Evolutionary conservation across 2,113 vertebrate species (phyloP).

Genomic region (Alosa alosa): DNA sequence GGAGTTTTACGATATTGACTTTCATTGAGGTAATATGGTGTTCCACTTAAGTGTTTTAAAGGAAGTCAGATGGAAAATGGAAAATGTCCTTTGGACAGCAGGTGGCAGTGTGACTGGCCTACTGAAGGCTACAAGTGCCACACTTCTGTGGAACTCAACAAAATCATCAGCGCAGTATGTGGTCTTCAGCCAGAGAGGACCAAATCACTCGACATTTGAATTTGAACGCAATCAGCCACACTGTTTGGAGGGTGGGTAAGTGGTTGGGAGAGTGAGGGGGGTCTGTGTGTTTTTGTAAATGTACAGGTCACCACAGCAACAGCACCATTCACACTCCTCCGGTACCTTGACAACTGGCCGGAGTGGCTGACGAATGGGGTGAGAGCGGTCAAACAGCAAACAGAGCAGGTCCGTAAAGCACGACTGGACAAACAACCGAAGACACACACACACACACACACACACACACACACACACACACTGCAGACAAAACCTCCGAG

Average conservation of each 20-base stretch:
- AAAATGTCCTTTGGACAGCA: neutral
- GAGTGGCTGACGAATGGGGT: slow-evolving; percentile 46
- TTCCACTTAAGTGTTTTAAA: neutral
- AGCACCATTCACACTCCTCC: slow-evolving; percentile 51
- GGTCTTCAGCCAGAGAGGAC: neutral
- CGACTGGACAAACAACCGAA: slow-evolving; percentile 15
- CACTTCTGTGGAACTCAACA: neutral
- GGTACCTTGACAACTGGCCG: slow-evolving; percentile 64
- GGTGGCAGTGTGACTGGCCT: neutral
- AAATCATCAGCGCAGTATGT: neutral
- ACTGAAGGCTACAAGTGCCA: neutral
- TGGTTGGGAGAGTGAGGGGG: neutral
- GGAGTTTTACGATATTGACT: neutral
- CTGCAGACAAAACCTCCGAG: neutral
- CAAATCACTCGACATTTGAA: slow-evolving; percentile 4
- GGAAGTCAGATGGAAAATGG: neutral
- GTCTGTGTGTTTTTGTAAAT: slow-evolving; percentile 33
- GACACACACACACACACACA: slow-evolving; percentile 4
- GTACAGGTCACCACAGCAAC: slow-evolving; percentile 65
- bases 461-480: slow-evolving; percentile 19
- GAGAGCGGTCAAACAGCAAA: slow-evolving; percentile 55
- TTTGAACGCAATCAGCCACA: neutral
- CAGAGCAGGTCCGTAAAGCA: slow-evolving; percentile 1
- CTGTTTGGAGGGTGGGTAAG: neutral
- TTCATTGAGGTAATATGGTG: neutral